Evolutionary conservation across 2,797 vertebrate genomes (phyloP).

Genomic region (Aphelocoma californica): DNA sequence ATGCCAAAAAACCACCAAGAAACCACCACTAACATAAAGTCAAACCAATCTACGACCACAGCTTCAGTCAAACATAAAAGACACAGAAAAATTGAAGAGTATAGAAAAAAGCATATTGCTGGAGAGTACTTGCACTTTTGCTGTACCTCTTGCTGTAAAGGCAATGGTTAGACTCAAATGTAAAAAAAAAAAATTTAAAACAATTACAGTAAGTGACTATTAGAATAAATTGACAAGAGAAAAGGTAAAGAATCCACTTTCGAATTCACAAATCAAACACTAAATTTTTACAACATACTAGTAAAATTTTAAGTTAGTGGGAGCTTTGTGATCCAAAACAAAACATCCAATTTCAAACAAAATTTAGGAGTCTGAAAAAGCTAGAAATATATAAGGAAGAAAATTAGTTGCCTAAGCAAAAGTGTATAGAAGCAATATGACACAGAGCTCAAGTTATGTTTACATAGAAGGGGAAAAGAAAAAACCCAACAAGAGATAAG

Average conservation of each 20-base stretch:
- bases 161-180: neutral
- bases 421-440: neutral
- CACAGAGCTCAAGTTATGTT: neutral
- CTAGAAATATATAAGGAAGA: neutral
- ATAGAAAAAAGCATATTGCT: neutral
- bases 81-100: accelerated
- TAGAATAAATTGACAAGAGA: neutral
- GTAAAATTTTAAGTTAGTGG: neutral
- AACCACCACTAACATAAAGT: neutral
- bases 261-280: neutral
- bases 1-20: neutral
- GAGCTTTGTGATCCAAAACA: neutral
- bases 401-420: neutral
- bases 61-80: neutral
- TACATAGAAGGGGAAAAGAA: neutral
- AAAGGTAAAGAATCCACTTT: neutral
- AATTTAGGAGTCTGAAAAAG: neutral
- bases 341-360: neutral
- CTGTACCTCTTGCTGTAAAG: neutral
- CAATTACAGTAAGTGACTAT: neutral
- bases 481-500: neutral
- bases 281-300: neutral
- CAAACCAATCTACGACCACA: accelerated
- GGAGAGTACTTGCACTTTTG: neutral
- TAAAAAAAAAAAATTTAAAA: neutral